These are phyloP conservation scores for Circaetus gallicus DNA, from an alignment of 2,113 vertebrate species.

Conservation along the genomic window DNA sequence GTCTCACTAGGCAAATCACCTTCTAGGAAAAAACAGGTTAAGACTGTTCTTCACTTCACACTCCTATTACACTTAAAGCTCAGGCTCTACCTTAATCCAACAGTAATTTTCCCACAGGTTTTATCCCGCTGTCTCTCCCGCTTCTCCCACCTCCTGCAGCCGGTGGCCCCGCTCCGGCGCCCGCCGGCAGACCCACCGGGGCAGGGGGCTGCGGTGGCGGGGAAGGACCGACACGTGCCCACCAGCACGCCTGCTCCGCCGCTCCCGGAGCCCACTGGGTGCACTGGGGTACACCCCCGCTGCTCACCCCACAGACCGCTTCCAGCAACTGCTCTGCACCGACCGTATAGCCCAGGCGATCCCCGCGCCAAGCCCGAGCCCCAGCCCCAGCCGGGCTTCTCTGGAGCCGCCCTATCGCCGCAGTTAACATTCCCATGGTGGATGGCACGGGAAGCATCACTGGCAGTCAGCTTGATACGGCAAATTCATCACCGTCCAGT, in stretches of 20 bases:
- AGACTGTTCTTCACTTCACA: background rate
- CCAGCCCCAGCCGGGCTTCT: background rate
- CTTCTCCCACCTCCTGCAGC: background rate
- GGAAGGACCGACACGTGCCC: background rate
- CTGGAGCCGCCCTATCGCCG: fast-evolving
- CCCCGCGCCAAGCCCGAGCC: fast-evolving
- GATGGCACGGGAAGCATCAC: background rate
- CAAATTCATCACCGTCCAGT: fast-evolving
- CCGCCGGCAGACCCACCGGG: background rate
- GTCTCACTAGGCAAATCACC: too few relatives aligned
- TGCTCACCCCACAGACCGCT: background rate
- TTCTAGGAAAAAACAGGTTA: background rate
- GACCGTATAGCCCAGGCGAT: background rate
- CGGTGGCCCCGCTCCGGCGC: background rate
- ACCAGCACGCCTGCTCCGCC: background rate
- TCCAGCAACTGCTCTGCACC: background rate
- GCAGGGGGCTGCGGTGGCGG: background rate
- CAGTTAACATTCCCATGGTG: fast-evolving
- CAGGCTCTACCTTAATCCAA: background rate
- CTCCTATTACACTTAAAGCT: background rate
- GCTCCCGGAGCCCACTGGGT: background rate
- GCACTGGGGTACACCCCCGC: fast-evolving
- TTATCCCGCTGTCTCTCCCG: fast-evolving
- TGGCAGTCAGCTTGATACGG: background rate
- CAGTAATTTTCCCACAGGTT: background rate